Evolutionary conservation across 1,140 invertebrate species (phyloP).

Genomic region (Leptinotarsa lineolata): DNA sequence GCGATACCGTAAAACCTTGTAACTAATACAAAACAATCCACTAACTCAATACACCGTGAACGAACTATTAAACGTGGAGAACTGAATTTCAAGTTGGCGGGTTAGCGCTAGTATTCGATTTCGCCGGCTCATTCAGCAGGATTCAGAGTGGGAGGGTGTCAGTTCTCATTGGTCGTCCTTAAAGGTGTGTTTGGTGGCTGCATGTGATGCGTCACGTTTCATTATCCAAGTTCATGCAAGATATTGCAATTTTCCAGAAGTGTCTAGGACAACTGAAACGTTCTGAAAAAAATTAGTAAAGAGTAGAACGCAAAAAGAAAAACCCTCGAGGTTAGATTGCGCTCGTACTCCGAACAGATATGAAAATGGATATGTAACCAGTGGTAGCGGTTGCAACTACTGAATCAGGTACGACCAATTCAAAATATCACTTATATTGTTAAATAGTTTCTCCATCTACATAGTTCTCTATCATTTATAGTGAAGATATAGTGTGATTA

Average conservation of each 20-base stretch:
- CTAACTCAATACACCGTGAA: background rate
- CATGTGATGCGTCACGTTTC: constrained; percentile 24
- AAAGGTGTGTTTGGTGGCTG: constrained; percentile 38
- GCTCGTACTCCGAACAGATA: too few species aligned
- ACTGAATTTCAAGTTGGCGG: constrained; percentile 10
- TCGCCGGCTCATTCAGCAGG: background rate
- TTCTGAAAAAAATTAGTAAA: background rate
- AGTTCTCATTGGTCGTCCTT: constrained; percentile 25
- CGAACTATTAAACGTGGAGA: background rate
- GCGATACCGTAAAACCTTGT: background rate
- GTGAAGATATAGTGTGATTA: too few species aligned
- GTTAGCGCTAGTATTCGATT: background rate
- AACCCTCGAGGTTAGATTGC: too few species aligned
- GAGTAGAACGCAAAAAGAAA: background rate
- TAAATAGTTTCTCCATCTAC: too few species aligned
- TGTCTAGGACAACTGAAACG: background rate
- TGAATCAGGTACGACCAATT: background rate
- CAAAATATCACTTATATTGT: background rate
- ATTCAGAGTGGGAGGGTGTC: constrained; percentile 2
- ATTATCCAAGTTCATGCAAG: background rate
- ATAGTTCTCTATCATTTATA: too few species aligned
- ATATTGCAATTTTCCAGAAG: constrained; percentile 1
- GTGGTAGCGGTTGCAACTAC: background rate
- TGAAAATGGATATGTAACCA: too few species aligned
- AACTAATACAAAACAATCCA: constrained; percentile 13